Evolutionary conservation across 2,888 invertebrate genomes (phyloP), one percentile per base, ranked within the genome.

Genomic region (Xestia xanthographa): DNA sequence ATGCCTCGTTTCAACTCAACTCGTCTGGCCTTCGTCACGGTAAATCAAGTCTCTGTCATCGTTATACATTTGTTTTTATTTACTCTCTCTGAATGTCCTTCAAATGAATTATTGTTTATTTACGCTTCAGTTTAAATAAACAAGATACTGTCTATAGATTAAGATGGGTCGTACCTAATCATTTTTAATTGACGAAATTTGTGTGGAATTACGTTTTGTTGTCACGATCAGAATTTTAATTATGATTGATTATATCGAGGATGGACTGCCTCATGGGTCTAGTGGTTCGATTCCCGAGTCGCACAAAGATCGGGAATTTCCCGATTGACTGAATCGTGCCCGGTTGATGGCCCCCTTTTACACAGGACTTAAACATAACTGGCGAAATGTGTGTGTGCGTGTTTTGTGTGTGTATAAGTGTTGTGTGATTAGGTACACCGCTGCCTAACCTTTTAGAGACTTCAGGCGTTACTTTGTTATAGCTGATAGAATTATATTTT

Each of bases 1-100:
- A 41, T 82, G 56, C 41, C 50, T 75, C 72, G 56, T 72, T 68
- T 29, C 70, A 67, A 63, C 45, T 4, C n/a, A 50, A 65, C 70
- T 83, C 58, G 69, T 45, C 63, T 67, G 41, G 34, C 75, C 60
- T 79, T 72, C 75, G 67, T 86, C 83, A 74, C 41, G 29, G 69
- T 66, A 69, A 72, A 78, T 83, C 72, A 78, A 81, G 69, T 66
- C 53, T 66, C 56, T 73, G 66, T 67, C 86, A 78, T 70, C 68
- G 58, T 56, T n/a, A 60, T 38, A 58, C 60, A 43, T 68, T 67
- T 60, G 8, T n/a, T 4, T 77, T 71, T 68, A 56, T 69, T 29
- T 63, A 48, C 20, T 53, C 29, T 48, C 38, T 26, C 6, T 38
- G 29, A 70, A 71, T 65, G 29, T 66, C 6, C 41, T 66, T 56